A percentile compares a stretch with the other conserved stretches of the same genome.
Conservation (phyloP, 2,888 invertebrate species). For the Anthrax anthrax region DNA sequence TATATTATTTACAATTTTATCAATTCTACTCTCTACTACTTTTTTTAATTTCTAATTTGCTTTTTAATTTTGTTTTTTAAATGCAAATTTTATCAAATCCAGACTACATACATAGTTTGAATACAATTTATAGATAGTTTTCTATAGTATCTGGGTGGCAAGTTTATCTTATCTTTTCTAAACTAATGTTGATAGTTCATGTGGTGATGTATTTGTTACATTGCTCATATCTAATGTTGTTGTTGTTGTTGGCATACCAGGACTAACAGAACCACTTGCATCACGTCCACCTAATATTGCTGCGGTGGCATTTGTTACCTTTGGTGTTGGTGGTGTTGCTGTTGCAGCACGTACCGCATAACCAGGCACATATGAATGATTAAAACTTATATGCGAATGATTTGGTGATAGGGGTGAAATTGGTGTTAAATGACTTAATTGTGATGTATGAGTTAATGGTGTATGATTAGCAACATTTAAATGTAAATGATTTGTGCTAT, state of each 20-base stretch:
- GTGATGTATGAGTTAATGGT: conserved; percentile 15
- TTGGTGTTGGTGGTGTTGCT: conserved; percentile 34
- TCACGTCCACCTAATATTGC: conserved; percentile 25
- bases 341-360: conserved; percentile 30
- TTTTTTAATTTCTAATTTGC: too few relatives aligned
- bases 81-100: too few relatives aligned
- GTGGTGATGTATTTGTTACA: conserved; percentile 46
- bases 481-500: conserved; percentile 8
- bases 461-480: conserved; percentile 15
- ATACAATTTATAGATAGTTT: too few relatives aligned
- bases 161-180: conserved; percentile 22
- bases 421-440: conserved; percentile 20
- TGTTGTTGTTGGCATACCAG: conserved; percentile 40
- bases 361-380: conserved; percentile 24
- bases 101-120: too few relatives aligned
- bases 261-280: conserved; percentile 48
- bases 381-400: conserved; percentile 35
- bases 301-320: conserved; percentile 18
- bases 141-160: too few relatives aligned
- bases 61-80: too few relatives aligned
- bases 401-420: conserved; percentile 34
- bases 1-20: too few relatives aligned
- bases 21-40: too few relatives aligned
- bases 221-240: conserved; percentile 44
- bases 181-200: conserved; percentile 55